Conservation (phyloP, 2,888 invertebrate species). For the Neria commutata region DNA sequence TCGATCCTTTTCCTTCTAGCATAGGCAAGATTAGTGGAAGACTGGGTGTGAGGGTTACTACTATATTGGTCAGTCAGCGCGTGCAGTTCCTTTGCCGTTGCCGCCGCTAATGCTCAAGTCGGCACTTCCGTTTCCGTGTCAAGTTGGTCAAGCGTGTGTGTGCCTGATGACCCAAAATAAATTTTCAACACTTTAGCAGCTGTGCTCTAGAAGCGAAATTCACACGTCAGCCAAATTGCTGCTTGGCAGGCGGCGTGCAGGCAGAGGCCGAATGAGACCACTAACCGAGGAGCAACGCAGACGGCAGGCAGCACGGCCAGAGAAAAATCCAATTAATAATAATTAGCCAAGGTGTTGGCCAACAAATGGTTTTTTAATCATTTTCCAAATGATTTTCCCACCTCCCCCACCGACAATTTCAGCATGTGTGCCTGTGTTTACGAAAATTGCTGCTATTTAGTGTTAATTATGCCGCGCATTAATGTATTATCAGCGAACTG, state of each 20-base stretch:
- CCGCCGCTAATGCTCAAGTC: background rate
- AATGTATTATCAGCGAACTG: constrained; percentile 8
- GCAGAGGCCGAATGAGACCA: background rate
- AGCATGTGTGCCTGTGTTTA: constrained; percentile 4
- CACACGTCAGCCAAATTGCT: constrained; percentile 10
- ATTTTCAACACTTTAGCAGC: constrained; percentile 40
- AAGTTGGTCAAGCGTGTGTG: background rate
- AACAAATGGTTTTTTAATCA: constrained; percentile 61
- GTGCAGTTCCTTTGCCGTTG: too few species aligned
- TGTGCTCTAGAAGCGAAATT: constrained; percentile 26
- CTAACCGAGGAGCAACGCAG: background rate
- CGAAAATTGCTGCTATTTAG: constrained; percentile 21
- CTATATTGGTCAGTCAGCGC: too few species aligned
- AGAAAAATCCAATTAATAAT: constrained; percentile 34
- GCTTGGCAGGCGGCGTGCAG: background rate
- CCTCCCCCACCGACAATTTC: constrained; percentile 3
- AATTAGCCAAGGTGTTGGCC: constrained; percentile 46
- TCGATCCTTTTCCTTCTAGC: too few species aligned
- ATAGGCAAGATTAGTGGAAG: too few species aligned
- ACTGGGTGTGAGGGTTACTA: too few species aligned
- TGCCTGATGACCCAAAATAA: background rate
- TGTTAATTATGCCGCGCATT: constrained; percentile 29
- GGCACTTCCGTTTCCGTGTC: background rate
- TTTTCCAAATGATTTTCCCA: constrained; percentile 45
- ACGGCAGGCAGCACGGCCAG: constrained; percentile 5